phyloP scores from a whole-genome alignment of 2,888 invertebrate species.

The Heliconius ethilla region DNA sequence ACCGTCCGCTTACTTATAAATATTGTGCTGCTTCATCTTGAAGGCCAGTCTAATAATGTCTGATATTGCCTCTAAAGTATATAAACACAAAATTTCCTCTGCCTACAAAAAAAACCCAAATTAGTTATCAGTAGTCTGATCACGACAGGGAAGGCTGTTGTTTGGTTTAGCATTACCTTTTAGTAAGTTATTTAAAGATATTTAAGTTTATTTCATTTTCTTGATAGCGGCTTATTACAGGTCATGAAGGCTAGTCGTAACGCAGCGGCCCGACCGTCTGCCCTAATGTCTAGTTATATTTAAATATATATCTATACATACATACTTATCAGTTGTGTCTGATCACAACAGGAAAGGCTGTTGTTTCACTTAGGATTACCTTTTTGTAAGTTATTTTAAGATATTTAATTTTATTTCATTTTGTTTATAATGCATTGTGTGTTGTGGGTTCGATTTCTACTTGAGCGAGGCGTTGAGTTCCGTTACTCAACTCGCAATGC shows the following conservation, averaged over 20 bases:
- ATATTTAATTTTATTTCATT: not conserved
- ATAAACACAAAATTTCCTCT: too few species aligned
- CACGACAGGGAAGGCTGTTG: not conserved
- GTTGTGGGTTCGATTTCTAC: too few species aligned
- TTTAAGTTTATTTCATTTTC: not conserved
- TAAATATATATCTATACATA: not conserved
- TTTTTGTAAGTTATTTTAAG: not conserved
- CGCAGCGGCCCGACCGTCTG: too few species aligned
- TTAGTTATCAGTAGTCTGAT: not conserved
- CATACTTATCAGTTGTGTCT: not conserved
- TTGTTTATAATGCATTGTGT: not conserved
- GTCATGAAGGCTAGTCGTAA: too few species aligned
- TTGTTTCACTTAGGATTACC: not conserved
- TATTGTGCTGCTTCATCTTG: too few species aligned
- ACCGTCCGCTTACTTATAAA: too few species aligned
- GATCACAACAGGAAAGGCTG: not conserved
- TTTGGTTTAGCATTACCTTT: not conserved
- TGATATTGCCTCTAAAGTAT: too few species aligned
- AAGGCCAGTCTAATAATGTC: too few species aligned
- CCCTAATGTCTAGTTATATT: slow-evolving; percentile 3
- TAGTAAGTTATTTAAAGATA: not conserved
- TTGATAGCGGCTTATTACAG: too few species aligned
- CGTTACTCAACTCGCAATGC: too few species aligned
- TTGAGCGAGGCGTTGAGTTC: too few species aligned
- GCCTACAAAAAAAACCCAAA: too few species aligned